Evolutionary conservation across 2,888 invertebrate species (phyloP), one percentile per base, ranked within the genome.

Genomic region (Xanthia togata): DNA sequence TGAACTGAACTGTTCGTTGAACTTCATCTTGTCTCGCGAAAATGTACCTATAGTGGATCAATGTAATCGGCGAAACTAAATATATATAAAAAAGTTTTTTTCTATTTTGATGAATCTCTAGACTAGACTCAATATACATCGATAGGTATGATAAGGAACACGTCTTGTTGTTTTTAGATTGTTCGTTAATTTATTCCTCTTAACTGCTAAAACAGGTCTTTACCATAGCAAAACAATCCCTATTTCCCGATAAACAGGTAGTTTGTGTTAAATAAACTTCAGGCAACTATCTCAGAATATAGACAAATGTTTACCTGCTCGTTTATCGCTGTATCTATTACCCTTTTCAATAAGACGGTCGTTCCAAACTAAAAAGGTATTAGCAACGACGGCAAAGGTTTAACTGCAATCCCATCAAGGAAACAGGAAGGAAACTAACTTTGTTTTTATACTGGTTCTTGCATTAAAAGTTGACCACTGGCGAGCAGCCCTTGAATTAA

Each of bases 341-440:
- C 60, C 76, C 72, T 71, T 83, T 82, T 80, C 78, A 84, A 84
- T 78, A 79, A 83, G 72, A 64, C 73, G 73, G 47, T 64, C 53
- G 47, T 80, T 75, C 62, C 50, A n/a, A 84, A 80, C 70, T 76
- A 50, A 74, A 78, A 59, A 62, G 76, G 73, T 72, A 70, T 82
- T 80, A 81, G 53, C 62, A 69, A 70, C 55, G 71, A 57, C 74
- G 79, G 80, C 59, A 73, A 79, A 70, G 81, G 78, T 87, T 87
- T 84, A 81, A 81, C 76, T 77, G 71, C 73, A 83, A 87, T 85
- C 78, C 74, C 71, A 83, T 85, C 78, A 88, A 78, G 70, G 72
- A 77, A 82, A 57, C 50, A 70, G 64, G 76, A 63, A 69, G 62
- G 41, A 63, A 74, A 70, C 71, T 73, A 70, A 72, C 67, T 83